A percentile compares a stretch with the other conserved stretches of the same genome.
Conservation (phyloP, 2,888 invertebrate species). For the Philereme vetulata region DNA sequence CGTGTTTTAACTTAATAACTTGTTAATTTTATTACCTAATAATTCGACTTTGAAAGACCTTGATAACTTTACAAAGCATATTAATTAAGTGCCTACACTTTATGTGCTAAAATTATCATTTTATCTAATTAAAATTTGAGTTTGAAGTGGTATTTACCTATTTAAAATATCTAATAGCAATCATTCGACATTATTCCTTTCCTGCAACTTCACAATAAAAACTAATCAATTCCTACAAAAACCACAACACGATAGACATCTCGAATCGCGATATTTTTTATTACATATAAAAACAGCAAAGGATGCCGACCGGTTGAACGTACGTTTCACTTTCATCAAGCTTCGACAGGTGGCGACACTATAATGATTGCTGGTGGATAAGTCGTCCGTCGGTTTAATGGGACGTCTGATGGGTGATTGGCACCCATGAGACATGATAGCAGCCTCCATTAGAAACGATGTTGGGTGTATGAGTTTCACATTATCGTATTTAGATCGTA, state of each 20-base stretch:
- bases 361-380: slow-evolving; percentile 45
- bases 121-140: no score
- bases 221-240: slow-evolving; percentile 24
- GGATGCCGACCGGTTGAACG: slow-evolving; percentile 52
- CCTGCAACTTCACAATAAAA: slow-evolving; percentile 20
- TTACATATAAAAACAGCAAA: slow-evolving; percentile 31
- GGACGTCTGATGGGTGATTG: slow-evolving; percentile 22
- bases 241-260: slow-evolving; percentile 26
- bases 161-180: neutral
- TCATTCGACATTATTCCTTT: slow-evolving; percentile 5
- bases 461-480: slow-evolving; percentile 12
- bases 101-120: slow-evolving; percentile 2
- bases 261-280: slow-evolving; percentile 12
- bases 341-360: slow-evolving; percentile 68
- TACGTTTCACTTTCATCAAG: slow-evolving; percentile 71
- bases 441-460: slow-evolving; percentile 18
- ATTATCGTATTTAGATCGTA: slow-evolving; percentile 11
- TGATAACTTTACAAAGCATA: slow-evolving; percentile 23
- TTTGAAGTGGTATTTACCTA: no score
- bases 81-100: slow-evolving; percentile 9
- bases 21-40: slow-evolving; percentile 13
- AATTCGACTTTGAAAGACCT: slow-evolving; percentile 33
- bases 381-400: slow-evolving; percentile 18
- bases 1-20: neutral
- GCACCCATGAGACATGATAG: slow-evolving; percentile 25